These are phyloP conservation scores for Drosophila picticornis DNA, from an alignment of 2,888 invertebrate species.

Conservation along the genomic window DNA sequence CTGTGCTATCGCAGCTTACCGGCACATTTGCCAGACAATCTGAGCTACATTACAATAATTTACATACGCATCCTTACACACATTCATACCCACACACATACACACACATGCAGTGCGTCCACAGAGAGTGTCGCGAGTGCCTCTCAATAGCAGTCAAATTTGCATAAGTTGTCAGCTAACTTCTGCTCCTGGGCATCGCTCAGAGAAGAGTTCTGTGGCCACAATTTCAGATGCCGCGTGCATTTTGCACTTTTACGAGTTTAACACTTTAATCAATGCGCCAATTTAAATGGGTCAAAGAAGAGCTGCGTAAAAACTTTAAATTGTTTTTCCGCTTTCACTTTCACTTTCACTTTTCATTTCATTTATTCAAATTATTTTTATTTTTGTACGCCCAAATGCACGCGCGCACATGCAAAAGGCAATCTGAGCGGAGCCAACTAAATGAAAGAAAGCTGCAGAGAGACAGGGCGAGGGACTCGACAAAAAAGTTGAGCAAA, in stretches of 20 bases:
- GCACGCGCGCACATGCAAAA: not conserved
- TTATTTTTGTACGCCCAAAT: not conserved
- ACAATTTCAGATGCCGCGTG: slow-evolving; percentile 37
- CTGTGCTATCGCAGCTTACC: slow-evolving; percentile 60
- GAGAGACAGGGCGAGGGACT: not conserved
- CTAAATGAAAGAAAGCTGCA: slow-evolving; percentile 5
- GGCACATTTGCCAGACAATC: slow-evolving; percentile 36
- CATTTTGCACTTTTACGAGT: slow-evolving; percentile 52
- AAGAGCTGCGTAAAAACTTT: not conserved
- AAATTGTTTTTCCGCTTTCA: slow-evolving; percentile 26
- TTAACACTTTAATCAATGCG: slow-evolving; percentile 44
- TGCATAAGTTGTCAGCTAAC: slow-evolving; percentile 77
- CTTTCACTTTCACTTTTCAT: slow-evolving; percentile 30
- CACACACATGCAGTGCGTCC: slow-evolving; percentile 7
- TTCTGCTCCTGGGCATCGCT: slow-evolving; percentile 43
- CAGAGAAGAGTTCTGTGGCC: slow-evolving; percentile 35
- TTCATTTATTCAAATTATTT: not conserved
- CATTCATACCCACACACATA: slow-evolving; percentile 14
- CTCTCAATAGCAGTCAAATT: slow-evolving; percentile 74
- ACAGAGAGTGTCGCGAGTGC: slow-evolving; percentile 53
- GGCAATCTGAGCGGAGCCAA: slow-evolving; percentile 37
- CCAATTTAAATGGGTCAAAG: slow-evolving; percentile 36
- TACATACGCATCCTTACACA: slow-evolving; percentile 42
- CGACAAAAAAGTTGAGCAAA: slow-evolving; percentile 45
- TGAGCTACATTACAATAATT: slow-evolving; percentile 62